Base-by-base conservation (phyloP, 1,140 invertebrate genomes). In the Ptiloglossa arizonensis region DNA sequence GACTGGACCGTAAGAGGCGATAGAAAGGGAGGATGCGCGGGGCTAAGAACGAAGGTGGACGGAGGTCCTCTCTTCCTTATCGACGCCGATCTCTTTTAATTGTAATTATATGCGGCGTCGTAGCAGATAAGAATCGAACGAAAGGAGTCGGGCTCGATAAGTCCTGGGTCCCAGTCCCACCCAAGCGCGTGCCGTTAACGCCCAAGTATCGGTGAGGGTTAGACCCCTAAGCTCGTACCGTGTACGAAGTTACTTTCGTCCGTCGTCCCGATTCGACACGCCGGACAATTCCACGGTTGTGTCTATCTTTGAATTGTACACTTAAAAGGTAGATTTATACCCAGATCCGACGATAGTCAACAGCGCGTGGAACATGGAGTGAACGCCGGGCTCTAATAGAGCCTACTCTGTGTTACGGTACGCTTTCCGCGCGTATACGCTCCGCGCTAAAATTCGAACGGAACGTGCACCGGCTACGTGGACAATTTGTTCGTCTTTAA, bases 51-150 rank as follows among this genome's bases (percentile, higher is more conserved):
- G 57, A 79, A 77, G 67, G 50, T 66, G 83, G 63, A 81, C 44
- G 70, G 60, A 70, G 84, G 75, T 76, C 71, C 52, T 46, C 72
- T 52, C 73, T 76, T 70, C 71, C 77, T 80, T 92, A 92, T 92
- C 91, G 84, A n/a, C 79, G 85, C 85, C 86, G 88, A 92, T 92
- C 91, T 89, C 88, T 92, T 92, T 92, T 92, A 92, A 92, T 92
- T 92, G 90, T 92, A 92, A 92, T 92, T 91, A 91, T 92, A 92
- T 91, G 89, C 90, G 88, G 86, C 88, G 81, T 86, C 76, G 83
- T 82, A 29, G 13, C 67, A 83, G 91, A 92, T 92, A 92, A 91
- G 83, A 81, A 92, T 91, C 83, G 76, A 82, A 83, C 70, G 79
- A 62, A 86, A 84, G 74, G 80, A 87, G 80, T 86, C 81, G 29